phyloP scores from a whole-genome alignment of 2,797 vertebrate species.

The Bovichtus variegatus region DNA sequence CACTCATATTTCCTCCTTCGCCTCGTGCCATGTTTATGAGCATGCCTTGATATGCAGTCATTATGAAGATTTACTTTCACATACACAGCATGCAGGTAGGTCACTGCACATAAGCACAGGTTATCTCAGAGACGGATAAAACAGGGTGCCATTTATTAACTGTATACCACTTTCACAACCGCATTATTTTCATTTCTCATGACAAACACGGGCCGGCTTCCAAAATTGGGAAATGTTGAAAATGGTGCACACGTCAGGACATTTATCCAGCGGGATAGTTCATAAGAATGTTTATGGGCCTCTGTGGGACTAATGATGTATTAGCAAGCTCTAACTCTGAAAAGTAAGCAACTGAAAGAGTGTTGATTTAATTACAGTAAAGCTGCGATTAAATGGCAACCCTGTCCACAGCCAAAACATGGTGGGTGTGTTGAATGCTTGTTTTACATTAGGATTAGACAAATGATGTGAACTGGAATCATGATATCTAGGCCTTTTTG shows the following conservation, averaged over 20 bases:
- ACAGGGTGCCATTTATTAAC: slow-evolving; percentile 35
- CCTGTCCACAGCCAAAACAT: slow-evolving; percentile 49
- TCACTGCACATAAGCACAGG: slow-evolving; percentile 40
- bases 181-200: slow-evolving; percentile 18
- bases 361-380: slow-evolving; percentile 71
- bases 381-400: slow-evolving; percentile 55
- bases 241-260: slow-evolving; percentile 33
- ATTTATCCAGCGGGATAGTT: slow-evolving; percentile 54
- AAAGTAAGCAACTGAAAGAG: slow-evolving; percentile 49
- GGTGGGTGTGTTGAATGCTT: slow-evolving; percentile 61
- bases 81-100: slow-evolving; percentile 54
- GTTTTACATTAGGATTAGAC: slow-evolving; percentile 63
- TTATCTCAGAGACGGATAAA: slow-evolving; percentile 42
- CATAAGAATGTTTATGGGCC: slow-evolving; percentile 48
- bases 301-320: slow-evolving; percentile 51
- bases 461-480: slow-evolving; percentile 47
- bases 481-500: slow-evolving; percentile 40
- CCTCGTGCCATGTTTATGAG: slow-evolving; percentile 75
- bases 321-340: slow-evolving; percentile 49
- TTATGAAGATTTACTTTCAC: slow-evolving; percentile 68
- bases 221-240: slow-evolving; percentile 38
- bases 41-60: slow-evolving; percentile 52
- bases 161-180: slow-evolving; percentile 28
- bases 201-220: slow-evolving; percentile 21
- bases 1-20: slow-evolving; percentile 57